Percentiles rank a stretch among this genome's conserved stretches.
Conservation (phyloP, 2,797 vertebrate genomes). For the Hoplostethus atlanticus region DNA sequence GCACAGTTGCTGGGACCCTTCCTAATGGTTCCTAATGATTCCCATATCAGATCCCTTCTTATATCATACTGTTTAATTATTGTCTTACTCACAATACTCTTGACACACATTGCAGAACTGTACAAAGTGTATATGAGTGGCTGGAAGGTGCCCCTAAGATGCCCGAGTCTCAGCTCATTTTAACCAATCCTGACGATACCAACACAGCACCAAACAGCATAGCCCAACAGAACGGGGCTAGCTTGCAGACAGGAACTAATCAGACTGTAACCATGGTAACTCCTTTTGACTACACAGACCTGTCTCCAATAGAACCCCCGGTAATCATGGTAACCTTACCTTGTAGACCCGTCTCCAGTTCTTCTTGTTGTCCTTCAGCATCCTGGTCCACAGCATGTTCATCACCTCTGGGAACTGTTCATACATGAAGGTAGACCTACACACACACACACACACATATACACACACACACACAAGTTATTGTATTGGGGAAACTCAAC, state of each 20-base stretch:
- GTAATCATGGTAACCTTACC: slow-evolving; percentile 74
- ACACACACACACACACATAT: slow-evolving; percentile 31
- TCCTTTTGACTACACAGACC: not conserved
- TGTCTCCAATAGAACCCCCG: not conserved
- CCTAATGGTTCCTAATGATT: too few relatives aligned
- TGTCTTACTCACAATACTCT: too few relatives aligned
- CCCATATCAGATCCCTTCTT: too few relatives aligned
- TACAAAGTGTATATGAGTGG: too few relatives aligned
- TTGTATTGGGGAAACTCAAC: not conserved
- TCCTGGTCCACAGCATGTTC: slow-evolving; percentile 99
- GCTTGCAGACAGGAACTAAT: not conserved
- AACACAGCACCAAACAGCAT: not conserved
- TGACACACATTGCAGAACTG: too few relatives aligned
- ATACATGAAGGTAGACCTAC: slow-evolving; percentile 97
- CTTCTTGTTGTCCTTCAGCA: slow-evolving; percentile 99
- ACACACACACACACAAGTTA: slow-evolving; percentile 14
- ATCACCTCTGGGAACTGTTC: slow-evolving; percentile 99
- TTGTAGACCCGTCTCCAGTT: slow-evolving; percentile 99
- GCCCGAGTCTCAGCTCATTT: too few relatives aligned
- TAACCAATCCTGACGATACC: not conserved
- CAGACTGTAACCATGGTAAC: not conserved
- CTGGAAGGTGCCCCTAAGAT: too few relatives aligned
- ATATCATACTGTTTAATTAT: too few relatives aligned
- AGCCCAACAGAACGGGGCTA: not conserved
- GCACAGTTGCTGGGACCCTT: too few relatives aligned